Conservation (phyloP, 2,888 invertebrate genomes). For the Cecidostiba fungosa region DNA sequence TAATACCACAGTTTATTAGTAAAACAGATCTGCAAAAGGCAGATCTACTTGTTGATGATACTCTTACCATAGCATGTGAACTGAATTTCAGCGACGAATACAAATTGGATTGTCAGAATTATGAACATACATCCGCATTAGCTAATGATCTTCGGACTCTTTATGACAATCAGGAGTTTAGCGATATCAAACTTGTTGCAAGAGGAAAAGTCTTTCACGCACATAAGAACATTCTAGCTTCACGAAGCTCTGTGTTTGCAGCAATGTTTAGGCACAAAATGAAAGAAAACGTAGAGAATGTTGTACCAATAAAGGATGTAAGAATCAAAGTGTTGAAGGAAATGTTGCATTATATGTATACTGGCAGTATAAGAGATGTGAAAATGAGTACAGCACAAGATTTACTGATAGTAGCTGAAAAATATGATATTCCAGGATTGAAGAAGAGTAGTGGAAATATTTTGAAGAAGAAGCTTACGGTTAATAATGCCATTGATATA, state of each 20-base stretch:
- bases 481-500: background rate
- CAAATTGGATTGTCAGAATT: background rate
- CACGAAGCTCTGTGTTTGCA: conserved; percentile 1
- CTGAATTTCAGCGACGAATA: background rate
- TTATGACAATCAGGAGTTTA: background rate
- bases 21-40: background rate
- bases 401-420: conserved; percentile 5
- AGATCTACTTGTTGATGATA: background rate
- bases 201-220: background rate
- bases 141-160: background rate
- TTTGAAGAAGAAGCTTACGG: background rate
- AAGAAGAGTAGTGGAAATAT: background rate
- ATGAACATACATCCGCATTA: background rate
- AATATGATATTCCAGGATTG: conserved; percentile 16
- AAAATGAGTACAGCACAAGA: background rate
- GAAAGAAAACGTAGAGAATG: background rate
- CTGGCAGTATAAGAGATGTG: background rate
- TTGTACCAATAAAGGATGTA: background rate
- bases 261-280: conserved; percentile 13
- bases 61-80: background rate
- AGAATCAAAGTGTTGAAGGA: background rate
- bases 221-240: background rate
- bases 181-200: background rate
- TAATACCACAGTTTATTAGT: background rate
- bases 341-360: conserved; percentile 9